phyloP scores from a whole-genome alignment of 2,888 invertebrate genomes.

The Schizotus pectinicornis region DNA sequence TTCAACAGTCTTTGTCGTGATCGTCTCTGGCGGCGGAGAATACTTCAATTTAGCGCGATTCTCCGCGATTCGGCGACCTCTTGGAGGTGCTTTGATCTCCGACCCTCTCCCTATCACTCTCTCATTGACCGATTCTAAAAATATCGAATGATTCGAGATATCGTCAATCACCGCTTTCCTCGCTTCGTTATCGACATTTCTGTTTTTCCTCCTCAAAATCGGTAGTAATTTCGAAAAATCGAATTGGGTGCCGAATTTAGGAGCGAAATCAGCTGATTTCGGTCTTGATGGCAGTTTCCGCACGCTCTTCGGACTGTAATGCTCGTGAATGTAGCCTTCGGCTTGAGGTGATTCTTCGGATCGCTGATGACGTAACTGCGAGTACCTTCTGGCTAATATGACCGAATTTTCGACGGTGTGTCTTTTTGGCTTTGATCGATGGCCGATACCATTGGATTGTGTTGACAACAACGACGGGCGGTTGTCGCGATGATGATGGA shows the following conservation, averaged over 20 bases:
- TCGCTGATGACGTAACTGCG: slow-evolving; percentile 21
- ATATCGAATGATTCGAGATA: too few relatives aligned
- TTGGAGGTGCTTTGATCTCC: not conserved
- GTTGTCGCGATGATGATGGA: slow-evolving; percentile 40
- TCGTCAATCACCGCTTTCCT: too few relatives aligned
- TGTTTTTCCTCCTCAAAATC: too few relatives aligned
- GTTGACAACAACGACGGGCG: too few relatives aligned
- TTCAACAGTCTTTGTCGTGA: slow-evolving; percentile 13
- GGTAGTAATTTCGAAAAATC: too few relatives aligned
- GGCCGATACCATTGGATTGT: slow-evolving; percentile 16
- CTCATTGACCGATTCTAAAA: too few relatives aligned
- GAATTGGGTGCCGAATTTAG: too few relatives aligned
- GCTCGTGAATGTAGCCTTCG: slow-evolving; percentile 53
- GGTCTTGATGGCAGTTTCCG: slow-evolving; percentile 41
- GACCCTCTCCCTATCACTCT: too few relatives aligned
- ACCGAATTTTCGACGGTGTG: slow-evolving; percentile 40
- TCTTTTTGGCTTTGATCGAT: slow-evolving; percentile 8
- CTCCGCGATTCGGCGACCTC: not conserved
- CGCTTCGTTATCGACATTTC: too few relatives aligned
- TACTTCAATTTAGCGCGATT: slow-evolving; percentile 43
- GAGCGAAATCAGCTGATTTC: slow-evolving; percentile 36
- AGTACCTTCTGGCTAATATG: slow-evolving; percentile 40
- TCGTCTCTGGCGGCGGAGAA: slow-evolving; percentile 46
- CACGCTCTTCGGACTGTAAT: slow-evolving; percentile 49
- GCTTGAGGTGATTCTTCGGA: slow-evolving; percentile 20